Evolutionary conservation across 1,140 invertebrate genomes (phyloP).

Genomic region (Pemphigus obesinymphae): DNA sequence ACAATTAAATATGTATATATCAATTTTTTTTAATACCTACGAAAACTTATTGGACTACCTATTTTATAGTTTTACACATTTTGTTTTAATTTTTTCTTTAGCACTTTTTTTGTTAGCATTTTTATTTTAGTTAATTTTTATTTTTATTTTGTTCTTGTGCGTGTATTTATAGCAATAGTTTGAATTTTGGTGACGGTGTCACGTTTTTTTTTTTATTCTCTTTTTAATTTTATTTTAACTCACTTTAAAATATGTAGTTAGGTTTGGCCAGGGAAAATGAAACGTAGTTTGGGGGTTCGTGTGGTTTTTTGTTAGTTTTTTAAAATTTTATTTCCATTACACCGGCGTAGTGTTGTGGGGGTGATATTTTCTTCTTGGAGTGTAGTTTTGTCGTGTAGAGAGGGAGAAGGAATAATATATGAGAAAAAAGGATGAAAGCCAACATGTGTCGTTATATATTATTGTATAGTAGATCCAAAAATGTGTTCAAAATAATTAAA

Average conservation of each 20-base stretch:
- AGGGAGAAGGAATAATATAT: too few relatives aligned
- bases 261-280: too few relatives aligned
- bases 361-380: too few relatives aligned
- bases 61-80: constrained; percentile 38
- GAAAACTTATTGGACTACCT: not conserved
- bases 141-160: not conserved
- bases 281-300: too few relatives aligned
- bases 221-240: constrained; percentile 8
- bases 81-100: constrained; percentile 23
- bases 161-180: constrained; percentile 26
- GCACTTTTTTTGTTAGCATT: constrained; percentile 23
- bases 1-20: not conserved
- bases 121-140: constrained; percentile 19
- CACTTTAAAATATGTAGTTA: not conserved
- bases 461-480: too few relatives aligned
- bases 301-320: not conserved
- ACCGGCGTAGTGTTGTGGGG: too few relatives aligned
- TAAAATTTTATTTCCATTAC: too few relatives aligned
- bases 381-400: too few relatives aligned
- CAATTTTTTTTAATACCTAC: not conserved
- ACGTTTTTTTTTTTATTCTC: not conserved
- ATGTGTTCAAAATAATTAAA: constrained; percentile 1
- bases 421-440: too few relatives aligned
- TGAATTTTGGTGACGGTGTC: constrained; percentile 33
- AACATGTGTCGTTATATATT: too few relatives aligned